Conservation (phyloP, 2,888 invertebrate genomes). For the Liposcelis brunnea region DNA sequence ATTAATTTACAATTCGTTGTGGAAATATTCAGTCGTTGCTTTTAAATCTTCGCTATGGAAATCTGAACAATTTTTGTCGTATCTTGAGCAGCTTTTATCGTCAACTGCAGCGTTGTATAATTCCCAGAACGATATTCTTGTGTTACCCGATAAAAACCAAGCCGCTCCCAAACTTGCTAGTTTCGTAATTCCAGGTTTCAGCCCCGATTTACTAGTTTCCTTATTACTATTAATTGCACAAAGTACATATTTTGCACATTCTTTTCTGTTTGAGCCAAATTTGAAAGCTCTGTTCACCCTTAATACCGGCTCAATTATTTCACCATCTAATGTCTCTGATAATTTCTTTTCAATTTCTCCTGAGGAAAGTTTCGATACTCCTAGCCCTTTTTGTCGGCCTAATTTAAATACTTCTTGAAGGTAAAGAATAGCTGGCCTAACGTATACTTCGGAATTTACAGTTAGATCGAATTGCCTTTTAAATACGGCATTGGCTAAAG, state of each 20-base stretch:
- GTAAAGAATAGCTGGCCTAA: constrained; percentile 57
- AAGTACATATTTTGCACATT: constrained; percentile 61
- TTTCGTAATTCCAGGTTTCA: constrained; percentile 54
- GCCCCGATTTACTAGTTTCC: constrained; percentile 39
- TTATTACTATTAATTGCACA: constrained; percentile 53
- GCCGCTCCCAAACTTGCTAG: constrained; percentile 53
- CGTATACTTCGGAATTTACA: constrained; percentile 52
- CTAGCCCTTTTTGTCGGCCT: constrained; percentile 48
- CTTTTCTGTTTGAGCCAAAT: constrained; percentile 47
- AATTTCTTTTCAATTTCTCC: constrained; percentile 55
- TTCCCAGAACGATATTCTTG: constrained; percentile 59
- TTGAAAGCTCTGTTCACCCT: constrained; percentile 65
- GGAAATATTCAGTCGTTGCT: constrained; percentile 66
- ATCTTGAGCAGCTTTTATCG: constrained; percentile 48
- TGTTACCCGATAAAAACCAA: constrained; percentile 56
- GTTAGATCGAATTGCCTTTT: constrained; percentile 53
- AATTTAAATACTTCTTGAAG: constrained; percentile 46
- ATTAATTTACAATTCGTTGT: constrained; percentile 52
- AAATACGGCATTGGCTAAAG: constrained; percentile 46
- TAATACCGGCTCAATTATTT: constrained; percentile 66
- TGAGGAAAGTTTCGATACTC: constrained; percentile 46
- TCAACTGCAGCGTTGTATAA: constrained; percentile 57
- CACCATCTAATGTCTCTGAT: constrained; percentile 63
- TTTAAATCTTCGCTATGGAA: constrained; percentile 69
- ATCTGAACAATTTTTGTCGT: constrained; percentile 53